Conservation (phyloP, 1,140 invertebrate species). For the Spodoptera litura region DNA sequence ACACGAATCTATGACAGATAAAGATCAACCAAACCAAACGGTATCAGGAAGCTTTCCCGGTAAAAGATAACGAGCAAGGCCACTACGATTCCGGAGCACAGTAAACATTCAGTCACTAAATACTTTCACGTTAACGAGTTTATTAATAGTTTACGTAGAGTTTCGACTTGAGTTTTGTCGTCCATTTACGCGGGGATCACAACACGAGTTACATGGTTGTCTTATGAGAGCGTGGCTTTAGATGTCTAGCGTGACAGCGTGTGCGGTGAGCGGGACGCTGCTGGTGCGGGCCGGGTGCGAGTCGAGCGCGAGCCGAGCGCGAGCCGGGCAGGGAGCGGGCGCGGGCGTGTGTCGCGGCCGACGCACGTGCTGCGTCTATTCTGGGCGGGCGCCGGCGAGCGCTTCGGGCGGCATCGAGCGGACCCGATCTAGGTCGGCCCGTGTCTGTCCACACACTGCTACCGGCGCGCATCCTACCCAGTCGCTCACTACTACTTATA, state of each 20-base stretch:
- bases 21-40: constrained; percentile 60
- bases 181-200: constrained; percentile 53
- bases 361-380: constrained; percentile 85
- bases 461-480: constrained; percentile 43
- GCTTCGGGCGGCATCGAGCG: constrained; percentile 77
- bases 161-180: constrained; percentile 42
- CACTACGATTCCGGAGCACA: constrained; percentile 72
- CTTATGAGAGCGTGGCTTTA: constrained; percentile 2
- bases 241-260: constrained; percentile 16
- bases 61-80: constrained; percentile 76
- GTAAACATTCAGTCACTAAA: constrained; percentile 63
- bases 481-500: constrained; percentile 32
- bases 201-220: constrained; percentile 58
- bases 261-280: constrained; percentile 7
- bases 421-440: constrained; percentile 77
- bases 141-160: constrained; percentile 64
- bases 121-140: constrained; percentile 61
- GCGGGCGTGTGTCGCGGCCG: constrained; percentile 72
- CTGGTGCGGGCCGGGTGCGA: constrained; percentile 42
- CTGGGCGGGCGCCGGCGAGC: constrained; percentile 73
- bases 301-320: constrained; percentile 63
- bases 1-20: constrained; percentile 52
- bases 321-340: constrained; percentile 44
- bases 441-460: constrained; percentile 51
- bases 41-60: constrained; percentile 69